A percentile compares a stretch with the other conserved stretches of the same genome.
Conservation (phyloP, 1,140 invertebrate genomes). For the Drosophila miranda region DNA sequence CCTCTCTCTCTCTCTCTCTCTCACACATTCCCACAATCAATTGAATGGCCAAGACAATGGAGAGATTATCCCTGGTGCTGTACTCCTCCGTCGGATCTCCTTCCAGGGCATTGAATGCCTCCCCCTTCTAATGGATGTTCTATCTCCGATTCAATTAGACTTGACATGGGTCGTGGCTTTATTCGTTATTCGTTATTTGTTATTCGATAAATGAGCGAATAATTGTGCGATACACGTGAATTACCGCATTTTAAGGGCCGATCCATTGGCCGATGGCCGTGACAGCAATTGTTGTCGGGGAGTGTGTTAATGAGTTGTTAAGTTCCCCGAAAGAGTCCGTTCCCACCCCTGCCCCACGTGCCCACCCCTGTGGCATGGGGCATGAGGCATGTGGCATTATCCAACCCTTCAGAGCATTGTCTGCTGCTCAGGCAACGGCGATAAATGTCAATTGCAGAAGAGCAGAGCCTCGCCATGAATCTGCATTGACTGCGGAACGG, state of each 20-base stretch:
- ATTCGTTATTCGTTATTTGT: constrained; percentile 16
- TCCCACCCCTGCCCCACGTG: not conserved
- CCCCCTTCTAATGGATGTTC: not conserved
- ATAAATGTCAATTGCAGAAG: constrained; percentile 73
- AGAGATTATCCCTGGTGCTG: constrained; percentile 7
- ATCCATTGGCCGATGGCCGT: constrained; percentile 39
- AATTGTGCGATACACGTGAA: constrained; percentile 51
- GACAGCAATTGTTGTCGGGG: constrained; percentile 62
- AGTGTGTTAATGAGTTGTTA: constrained; percentile 76
- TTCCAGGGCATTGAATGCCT: not conserved
- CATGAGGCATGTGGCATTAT: too few relatives aligned
- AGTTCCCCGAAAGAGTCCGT: constrained; percentile 54
- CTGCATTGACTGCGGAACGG: not conserved
- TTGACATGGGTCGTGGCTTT: constrained; percentile 56
- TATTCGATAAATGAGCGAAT: constrained; percentile 47
- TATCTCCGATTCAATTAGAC: constrained; percentile 44
- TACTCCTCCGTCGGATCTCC: not conserved
- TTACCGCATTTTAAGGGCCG: constrained; percentile 56
- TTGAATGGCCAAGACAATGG: constrained; percentile 33
- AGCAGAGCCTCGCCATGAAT: constrained; percentile 18
- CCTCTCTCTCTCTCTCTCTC: too few relatives aligned
- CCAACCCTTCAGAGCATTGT: constrained; percentile 28
- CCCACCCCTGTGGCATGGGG: not conserved
- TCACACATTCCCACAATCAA: not conserved
- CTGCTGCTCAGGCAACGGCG: constrained; percentile 52